A percentile compares a stretch with the other conserved stretches of the same genome.
phyloP scores from a whole-genome alignment of 1,140 invertebrate species.

The Rhyacophila brunnea region DNA sequence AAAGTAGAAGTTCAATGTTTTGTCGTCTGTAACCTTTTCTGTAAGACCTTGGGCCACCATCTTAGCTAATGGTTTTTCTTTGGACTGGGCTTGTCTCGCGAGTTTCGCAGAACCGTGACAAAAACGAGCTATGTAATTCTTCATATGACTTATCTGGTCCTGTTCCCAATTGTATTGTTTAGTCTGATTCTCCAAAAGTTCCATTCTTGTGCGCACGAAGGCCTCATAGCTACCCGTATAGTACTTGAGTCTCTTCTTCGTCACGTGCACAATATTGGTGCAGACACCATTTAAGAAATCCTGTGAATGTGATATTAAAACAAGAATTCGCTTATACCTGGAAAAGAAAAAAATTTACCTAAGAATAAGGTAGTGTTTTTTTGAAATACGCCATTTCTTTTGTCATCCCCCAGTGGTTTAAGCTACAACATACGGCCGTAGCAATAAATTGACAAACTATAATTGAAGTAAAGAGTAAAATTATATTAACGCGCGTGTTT shows the following conservation, averaged over 20 bases:
- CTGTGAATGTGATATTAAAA: slow-evolving; percentile 99
- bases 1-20: slow-evolving; percentile 92
- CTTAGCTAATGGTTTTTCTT: slow-evolving; percentile 98
- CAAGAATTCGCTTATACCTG: slow-evolving; percentile 92
- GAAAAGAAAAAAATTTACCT: slow-evolving; percentile 12
- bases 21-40: slow-evolving; percentile 89
- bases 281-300: slow-evolving; percentile 99
- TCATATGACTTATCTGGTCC: slow-evolving; percentile 99
- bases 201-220: slow-evolving; percentile 88
- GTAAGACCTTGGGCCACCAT: slow-evolving; percentile 98
- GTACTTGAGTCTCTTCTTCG: slow-evolving; percentile 90
- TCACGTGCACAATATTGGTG: slow-evolving; percentile 97
- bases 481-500: too few species aligned
- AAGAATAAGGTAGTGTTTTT: too few species aligned
- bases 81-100: slow-evolving; percentile 96
- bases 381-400: too few species aligned
- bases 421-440: too few species aligned
- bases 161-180: slow-evolving; percentile 99
- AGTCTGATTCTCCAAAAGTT: slow-evolving; percentile 96
- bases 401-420: too few species aligned
- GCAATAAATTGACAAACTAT: too few species aligned
- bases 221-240: slow-evolving; percentile 97
- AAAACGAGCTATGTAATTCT: slow-evolving; percentile 99
- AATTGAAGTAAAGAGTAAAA: too few species aligned
- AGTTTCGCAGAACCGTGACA: slow-evolving; percentile 98